A percentile compares a stretch with the other conserved stretches of the same genome.
These are phyloP conservation scores for Aradus depressus DNA, from an alignment of 2,888 invertebrate genomes.

Conservation along the genomic window DNA sequence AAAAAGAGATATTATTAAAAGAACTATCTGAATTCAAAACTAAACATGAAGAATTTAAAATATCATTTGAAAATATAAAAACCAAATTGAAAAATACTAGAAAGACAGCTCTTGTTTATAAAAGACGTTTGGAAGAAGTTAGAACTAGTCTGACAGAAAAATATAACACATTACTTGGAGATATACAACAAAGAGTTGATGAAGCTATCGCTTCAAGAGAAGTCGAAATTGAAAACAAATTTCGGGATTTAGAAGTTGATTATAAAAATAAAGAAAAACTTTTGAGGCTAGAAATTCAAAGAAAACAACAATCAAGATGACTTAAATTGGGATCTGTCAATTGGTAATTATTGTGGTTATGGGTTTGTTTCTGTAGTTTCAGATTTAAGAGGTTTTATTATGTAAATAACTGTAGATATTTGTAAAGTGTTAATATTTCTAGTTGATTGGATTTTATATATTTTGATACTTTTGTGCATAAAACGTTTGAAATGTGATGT, in stretches of 20 bases:
- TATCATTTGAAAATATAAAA: constrained; percentile 1
- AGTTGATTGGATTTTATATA: too few relatives aligned
- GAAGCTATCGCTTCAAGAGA: constrained; percentile 8
- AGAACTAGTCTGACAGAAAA: constrained; percentile 6
- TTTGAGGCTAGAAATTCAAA: not conserved
- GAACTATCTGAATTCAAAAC: not conserved
- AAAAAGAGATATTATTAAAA: constrained; percentile 2
- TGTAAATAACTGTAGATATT: too few relatives aligned
- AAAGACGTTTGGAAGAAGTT: constrained; percentile 6
- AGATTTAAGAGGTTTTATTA: too few relatives aligned
- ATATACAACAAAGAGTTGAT: constrained; percentile 11
- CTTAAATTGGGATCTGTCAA: too few relatives aligned
- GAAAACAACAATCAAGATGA: too few relatives aligned
- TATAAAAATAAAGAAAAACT: constrained; percentile 14
- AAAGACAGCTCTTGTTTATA: constrained; percentile 15
- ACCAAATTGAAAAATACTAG: constrained; percentile 7
- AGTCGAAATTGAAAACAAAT: constrained; percentile 4
- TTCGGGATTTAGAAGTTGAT: constrained; percentile 12
- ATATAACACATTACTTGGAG: constrained; percentile 2
- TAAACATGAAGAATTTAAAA: not conserved
- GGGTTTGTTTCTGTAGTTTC: too few relatives aligned
- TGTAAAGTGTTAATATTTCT: too few relatives aligned
- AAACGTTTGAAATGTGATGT: too few relatives aligned
- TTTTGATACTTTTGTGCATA: too few relatives aligned
- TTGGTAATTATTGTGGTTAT: too few relatives aligned